Percentiles rank a stretch among this genome's conserved stretches.
phyloP scores from a whole-genome alignment of 2,888 invertebrate genomes.

The Carcina quercana region DNA sequence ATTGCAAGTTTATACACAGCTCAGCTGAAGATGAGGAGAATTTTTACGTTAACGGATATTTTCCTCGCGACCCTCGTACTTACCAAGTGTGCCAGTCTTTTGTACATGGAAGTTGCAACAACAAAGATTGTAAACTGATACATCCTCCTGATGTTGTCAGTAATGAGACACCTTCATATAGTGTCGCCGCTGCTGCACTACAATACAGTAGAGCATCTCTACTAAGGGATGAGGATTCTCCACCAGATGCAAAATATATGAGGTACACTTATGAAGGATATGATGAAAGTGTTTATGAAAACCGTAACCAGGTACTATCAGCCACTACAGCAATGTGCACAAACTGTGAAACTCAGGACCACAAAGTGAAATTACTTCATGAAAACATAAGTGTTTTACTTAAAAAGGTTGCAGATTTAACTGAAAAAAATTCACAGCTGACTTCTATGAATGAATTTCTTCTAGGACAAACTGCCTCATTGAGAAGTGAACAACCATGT shows the following conservation, averaged over 20 bases:
- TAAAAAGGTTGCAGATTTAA: constrained; percentile 58
- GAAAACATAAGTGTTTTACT: constrained; percentile 65
- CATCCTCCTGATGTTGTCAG: constrained; percentile 41
- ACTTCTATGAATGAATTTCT: constrained; percentile 69
- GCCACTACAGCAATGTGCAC: constrained; percentile 39
- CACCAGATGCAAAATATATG: constrained; percentile 60
- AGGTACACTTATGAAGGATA: constrained; percentile 47
- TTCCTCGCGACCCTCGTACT: constrained; percentile 62
- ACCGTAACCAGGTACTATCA: constrained; percentile 37
- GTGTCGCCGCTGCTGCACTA: constrained; percentile 37
- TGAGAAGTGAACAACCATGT: constrained; percentile 58
- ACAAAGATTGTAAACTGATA: constrained; percentile 54
- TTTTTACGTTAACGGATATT: constrained; percentile 77
- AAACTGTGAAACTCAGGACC: constrained; percentile 56
- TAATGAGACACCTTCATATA: constrained; percentile 36
- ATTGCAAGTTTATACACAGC: constrained; percentile 82
- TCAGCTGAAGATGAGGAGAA: constrained; percentile 80
- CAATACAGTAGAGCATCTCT: constrained; percentile 40
- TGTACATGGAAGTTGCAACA: constrained; percentile 71
- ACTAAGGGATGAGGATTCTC: constrained; percentile 52
- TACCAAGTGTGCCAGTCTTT: constrained; percentile 77
- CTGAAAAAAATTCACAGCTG: constrained; percentile 61
- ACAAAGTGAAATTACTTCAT: constrained; percentile 60
- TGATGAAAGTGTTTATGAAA: too few relatives aligned
- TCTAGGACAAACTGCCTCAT: constrained; percentile 54